Percentiles rank a stretch among this genome's conserved stretches.
These are phyloP conservation scores for Andrena marginata DNA, from an alignment of 2,888 invertebrate species.

Conservation along the genomic window DNA sequence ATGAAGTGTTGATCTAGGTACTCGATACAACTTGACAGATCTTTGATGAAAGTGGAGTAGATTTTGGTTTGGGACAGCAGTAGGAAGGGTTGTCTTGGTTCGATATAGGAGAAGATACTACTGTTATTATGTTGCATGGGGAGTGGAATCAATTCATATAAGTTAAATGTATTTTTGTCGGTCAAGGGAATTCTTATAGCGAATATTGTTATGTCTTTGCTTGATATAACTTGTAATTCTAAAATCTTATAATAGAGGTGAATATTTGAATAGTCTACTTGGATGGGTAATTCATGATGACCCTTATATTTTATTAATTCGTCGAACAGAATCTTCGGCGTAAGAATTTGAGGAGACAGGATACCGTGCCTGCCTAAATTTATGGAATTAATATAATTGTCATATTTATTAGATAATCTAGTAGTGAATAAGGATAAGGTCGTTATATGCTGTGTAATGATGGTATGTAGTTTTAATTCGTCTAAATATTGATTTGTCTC, in stretches of 20 bases:
- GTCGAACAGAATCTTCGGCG: constrained; percentile 1
- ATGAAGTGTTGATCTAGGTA: constrained; percentile 1
- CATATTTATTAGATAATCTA: constrained; percentile 10
- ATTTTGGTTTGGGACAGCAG: constrained; percentile 8
- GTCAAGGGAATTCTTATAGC: constrained; percentile 7
- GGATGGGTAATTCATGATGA: neutral
- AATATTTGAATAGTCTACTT: constrained; percentile 5
- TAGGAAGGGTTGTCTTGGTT: constrained; percentile 20
- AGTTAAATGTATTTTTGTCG: neutral
- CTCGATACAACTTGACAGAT: neutral
- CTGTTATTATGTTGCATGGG: constrained; percentile 7
- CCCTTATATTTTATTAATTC: constrained; percentile 15
- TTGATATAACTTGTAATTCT: neutral
- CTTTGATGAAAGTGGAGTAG: neutral
- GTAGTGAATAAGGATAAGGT: constrained; percentile 1
- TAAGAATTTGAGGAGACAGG: constrained; percentile 5
- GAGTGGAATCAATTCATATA: constrained; percentile 13
- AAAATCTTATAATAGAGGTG: neutral
- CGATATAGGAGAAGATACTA: constrained; percentile 5
- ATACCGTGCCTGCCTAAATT: constrained; percentile 16
- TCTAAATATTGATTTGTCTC: neutral
- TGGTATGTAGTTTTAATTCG: constrained; percentile 11
- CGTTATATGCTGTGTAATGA: constrained; percentile 16
- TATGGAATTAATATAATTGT: constrained; percentile 15
- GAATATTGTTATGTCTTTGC: neutral